Evolutionary conservation across 2,797 vertebrate species (phyloP).

Genomic region (Eremophila alpestris): DNA sequence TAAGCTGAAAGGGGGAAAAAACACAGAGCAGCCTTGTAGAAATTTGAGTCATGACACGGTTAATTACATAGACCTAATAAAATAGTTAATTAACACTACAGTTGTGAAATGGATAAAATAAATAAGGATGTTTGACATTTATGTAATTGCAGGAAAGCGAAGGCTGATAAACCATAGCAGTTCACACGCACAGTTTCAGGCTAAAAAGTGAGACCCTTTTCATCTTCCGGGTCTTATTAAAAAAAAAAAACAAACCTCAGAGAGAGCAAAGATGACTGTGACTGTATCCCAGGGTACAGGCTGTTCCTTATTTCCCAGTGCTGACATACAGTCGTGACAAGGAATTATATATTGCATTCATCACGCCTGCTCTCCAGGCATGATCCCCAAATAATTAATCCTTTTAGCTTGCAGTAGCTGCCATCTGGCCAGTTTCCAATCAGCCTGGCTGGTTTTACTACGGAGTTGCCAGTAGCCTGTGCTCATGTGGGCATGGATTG

Average conservation of each 20-base stretch:
- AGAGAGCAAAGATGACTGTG: not conserved
- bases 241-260: not conserved
- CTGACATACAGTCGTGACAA: conserved; percentile 50
- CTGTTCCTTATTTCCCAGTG: conserved; percentile 17
- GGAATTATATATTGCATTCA: conserved; percentile 57
- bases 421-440: conserved; percentile 61
- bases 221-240: not conserved
- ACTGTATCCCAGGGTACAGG: conserved; percentile 21
- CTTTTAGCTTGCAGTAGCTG: conserved; percentile 61
- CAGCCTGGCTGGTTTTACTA: conserved; percentile 41
- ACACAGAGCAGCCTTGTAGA: not conserved
- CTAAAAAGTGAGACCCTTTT: not conserved
- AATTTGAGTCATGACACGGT: not conserved
- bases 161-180: not conserved
- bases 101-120: not conserved
- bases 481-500: not conserved
- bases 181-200: not conserved
- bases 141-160: not conserved
- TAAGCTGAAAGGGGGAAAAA: not conserved
- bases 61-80: not conserved
- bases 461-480: not conserved
- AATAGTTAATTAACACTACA: not conserved
- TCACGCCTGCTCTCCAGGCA: conserved; percentile 58
- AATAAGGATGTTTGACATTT: not conserved
- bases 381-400: conserved; percentile 69